Evolutionary conservation across 2,888 invertebrate genomes (phyloP), one percentile per base, ranked within the genome.

Genomic region (Thecocarcelia acutangulata): DNA sequence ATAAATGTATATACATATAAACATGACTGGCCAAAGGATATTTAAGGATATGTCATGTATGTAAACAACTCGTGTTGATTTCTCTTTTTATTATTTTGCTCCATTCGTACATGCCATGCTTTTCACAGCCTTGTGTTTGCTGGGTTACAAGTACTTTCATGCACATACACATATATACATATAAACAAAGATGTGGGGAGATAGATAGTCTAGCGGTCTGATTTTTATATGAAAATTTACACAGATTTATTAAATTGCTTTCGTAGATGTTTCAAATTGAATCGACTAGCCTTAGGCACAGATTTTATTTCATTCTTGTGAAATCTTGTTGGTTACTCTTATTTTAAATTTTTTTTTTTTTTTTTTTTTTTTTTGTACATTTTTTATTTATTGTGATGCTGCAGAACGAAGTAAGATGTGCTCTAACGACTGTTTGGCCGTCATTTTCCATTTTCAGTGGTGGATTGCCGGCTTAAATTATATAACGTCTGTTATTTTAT

Each of bases 221-320:
- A 86, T 86, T 86, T 61, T 54, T 77, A 52, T 76, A 86, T 61
- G 69, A 69, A 74, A 80, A 80, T 68, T 76, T 66, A 85, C 87
- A 86, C 88, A 87, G 88, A 88, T 88, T 89, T 89, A 89, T 87
- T 88, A 88, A 88, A 89, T 88, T 89, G 89, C 87, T 88, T 88
- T 89, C 86, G 87, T 87, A 87, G 89, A 87, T 87, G 87, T 88
- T 89, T 89, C 87, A 88, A 88, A 88, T 89, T 88, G 87, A 86
- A 87, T 88, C 85, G 86, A 85, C 85, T 80, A 52, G 83, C 84
- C 83, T 78, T 73, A 74, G 83, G 84, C 84, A 50, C 70, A 76
- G 84, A 84, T 79, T 83, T 75, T 44, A 66, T 79, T 83, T 78
- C 63, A 66, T 80, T 84, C 72, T 50, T 64, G 50, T 75, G 37